Evolutionary conservation across 35 echinoderm and acorn worm genomes (phyloP).

Genomic region (Anneissia japonica): DNA sequence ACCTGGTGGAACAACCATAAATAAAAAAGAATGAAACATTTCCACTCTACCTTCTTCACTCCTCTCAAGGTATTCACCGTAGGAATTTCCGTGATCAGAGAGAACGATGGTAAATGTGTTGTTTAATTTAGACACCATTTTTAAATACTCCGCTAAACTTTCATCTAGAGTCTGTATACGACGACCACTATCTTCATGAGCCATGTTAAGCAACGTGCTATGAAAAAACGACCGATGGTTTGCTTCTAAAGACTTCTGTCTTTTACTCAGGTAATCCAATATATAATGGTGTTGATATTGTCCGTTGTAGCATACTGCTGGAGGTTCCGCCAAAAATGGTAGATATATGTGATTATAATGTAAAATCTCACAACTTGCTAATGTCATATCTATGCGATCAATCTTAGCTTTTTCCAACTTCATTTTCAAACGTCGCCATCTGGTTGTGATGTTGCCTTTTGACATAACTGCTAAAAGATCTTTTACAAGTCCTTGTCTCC

Average conservation of each 20-base stretch:
- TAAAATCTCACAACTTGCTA: conserved; percentile 84
- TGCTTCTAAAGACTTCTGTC: conserved; percentile 22
- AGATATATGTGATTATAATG: conserved; percentile 48
- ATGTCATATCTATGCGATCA: conserved; percentile 46
- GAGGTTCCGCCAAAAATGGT: conserved; percentile 56
- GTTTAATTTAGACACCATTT: conserved; percentile 25
- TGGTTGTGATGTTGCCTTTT: conserved; percentile 18
- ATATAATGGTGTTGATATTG: conserved; percentile 71
- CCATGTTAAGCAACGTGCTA: conserved; percentile 46
- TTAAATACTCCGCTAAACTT: conserved; percentile 55
- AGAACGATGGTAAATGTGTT: conserved; percentile 72
- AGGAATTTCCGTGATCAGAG: conserved; percentile 81
- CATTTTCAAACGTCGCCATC: conserved; percentile 63
- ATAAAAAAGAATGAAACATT: conserved; percentile 68
- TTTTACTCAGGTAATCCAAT: conserved; percentile 50
- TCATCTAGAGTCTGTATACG: conserved; percentile 58
- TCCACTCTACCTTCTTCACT: conserved; percentile 63
- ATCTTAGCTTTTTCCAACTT: conserved; percentile 26
- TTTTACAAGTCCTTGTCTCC: conserved; percentile 69
- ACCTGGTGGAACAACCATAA: conserved; percentile 47
- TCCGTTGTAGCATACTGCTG: conserved; percentile 68
- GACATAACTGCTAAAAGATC: conserved; percentile 45
- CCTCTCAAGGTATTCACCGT: conserved; percentile 49
- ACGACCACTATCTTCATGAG: conserved; percentile 59
- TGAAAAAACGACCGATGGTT: conserved; percentile 57